Base-by-base conservation (phyloP, 2,888 invertebrate genomes). In the Stegophylla sp. region DNA sequence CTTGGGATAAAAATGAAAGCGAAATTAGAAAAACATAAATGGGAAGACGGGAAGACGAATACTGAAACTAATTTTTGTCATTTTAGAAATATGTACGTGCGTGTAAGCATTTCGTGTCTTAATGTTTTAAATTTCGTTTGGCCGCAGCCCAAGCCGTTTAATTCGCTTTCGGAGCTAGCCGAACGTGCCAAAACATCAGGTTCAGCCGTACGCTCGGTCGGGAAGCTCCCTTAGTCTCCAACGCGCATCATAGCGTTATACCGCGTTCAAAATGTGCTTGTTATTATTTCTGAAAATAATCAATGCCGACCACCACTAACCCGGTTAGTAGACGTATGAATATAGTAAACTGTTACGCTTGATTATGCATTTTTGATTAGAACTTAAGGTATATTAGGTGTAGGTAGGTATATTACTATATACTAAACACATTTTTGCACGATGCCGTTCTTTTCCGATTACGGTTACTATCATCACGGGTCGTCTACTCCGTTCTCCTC, bases 381-480 rank as follows among this genome's bases (percentile, higher is more conserved):
- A 63, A 63, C 23, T 20, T 20, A 23, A 20, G 2, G 23, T 64
- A 7, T 51, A 66, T 17, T 48, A 23, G 15, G n/a, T n/a, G n/a
- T n/a, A n/a, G n/a, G n/a, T n/a, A n/a, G n/a, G n/a, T n/a, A n/a
- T n/a, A n/a, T n/a, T n/a, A n/a, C n/a, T n/a, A n/a, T n/a, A n/a
- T n/a, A n/a, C n/a, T n/a, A n/a, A n/a, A n/a, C n/a, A n/a, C n/a
- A n/a, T n/a, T n/a, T n/a, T n/a, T n/a, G 79, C 69, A 82, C 75
- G 61, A 82, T 82, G 82, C 82, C 82, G 74, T 74, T 74, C 59
- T 82, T 82, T 67, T 67, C 82, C 51, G 82, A 82, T 26, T 82
- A 82, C 41, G 74, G 74, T 10, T 51, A 76, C 41, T 67, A 72
- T 23, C 63, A 63, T 12, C 56, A 34, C 34, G 34, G 34, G 34